phyloP scores from a whole-genome alignment of 2,113 vertebrate species.

The Balaeniceps rex region DNA sequence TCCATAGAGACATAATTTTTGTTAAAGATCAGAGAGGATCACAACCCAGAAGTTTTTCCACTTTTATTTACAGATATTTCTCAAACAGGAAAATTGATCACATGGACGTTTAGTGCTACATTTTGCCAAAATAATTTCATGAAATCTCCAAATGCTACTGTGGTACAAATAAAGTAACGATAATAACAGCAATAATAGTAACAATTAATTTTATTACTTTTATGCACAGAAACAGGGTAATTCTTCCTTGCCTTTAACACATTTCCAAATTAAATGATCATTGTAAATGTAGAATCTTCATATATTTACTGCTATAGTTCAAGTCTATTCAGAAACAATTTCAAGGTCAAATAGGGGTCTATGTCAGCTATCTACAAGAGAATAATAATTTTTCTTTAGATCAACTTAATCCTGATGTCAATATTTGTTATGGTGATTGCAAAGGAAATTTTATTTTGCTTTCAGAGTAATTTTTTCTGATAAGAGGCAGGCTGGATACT shows the following conservation, averaged over 20 bases:
- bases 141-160: not conserved
- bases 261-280: not conserved
- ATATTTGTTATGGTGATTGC: rapidly evolving
- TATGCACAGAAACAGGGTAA: not conserved
- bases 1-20: not conserved
- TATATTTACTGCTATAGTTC: not conserved
- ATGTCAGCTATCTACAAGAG: not conserved
- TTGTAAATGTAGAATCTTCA: not conserved
- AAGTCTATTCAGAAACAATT: not conserved
- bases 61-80: not conserved
- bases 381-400: not conserved
- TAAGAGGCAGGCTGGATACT: not conserved
- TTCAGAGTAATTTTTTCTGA: not conserved
- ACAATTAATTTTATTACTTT: not conserved
- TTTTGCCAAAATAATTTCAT: not conserved
- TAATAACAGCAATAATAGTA: not conserved
- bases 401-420: not conserved
- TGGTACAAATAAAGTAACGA: not conserved
- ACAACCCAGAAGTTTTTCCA: not conserved
- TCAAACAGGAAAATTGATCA: not conserved
- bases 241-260: not conserved
- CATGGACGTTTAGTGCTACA: not conserved
- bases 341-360: not conserved
- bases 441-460: not conserved
- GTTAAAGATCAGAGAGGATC: not conserved